Conservation (phyloP, 2,888 invertebrate genomes). For the Hirudinaria manillensis region DNA sequence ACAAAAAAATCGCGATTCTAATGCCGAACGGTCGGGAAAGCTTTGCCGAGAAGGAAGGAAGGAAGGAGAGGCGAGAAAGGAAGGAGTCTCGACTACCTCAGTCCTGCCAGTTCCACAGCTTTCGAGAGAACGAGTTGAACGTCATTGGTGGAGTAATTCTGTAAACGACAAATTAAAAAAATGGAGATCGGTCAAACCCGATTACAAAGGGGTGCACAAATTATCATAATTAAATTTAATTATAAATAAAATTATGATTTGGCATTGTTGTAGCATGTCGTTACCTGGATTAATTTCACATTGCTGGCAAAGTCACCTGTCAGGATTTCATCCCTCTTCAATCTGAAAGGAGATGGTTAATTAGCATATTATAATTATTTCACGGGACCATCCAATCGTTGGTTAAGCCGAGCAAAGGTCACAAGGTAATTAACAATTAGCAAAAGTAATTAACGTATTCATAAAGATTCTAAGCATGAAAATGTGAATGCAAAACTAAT, state of each 20-base stretch:
- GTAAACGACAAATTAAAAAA: conserved; percentile 23
- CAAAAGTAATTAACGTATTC: neutral
- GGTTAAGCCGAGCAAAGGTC: too few species aligned
- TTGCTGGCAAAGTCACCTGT: conserved; percentile 84
- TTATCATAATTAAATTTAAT: conserved; percentile 3
- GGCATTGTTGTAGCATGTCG: neutral
- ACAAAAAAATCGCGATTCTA: too few species aligned
- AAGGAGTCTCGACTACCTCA: conserved; percentile 27
- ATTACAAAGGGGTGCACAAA: neutral
- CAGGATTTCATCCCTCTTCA: conserved; percentile 75
- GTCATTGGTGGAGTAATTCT: conserved; percentile 40
- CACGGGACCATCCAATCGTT: too few species aligned
- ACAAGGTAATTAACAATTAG: neutral
- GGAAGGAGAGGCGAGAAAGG: neutral
- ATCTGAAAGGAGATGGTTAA: conserved; percentile 54
- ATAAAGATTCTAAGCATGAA: neutral
- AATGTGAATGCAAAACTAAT: neutral
- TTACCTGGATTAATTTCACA: conserved; percentile 80
- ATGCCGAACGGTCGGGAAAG: neutral
- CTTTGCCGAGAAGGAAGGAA: neutral
- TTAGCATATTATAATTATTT: too few species aligned
- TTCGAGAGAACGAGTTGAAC: conserved; percentile 38
- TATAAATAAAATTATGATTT: conserved; percentile 7
- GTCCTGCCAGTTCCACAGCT: conserved; percentile 38
- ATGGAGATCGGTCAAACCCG: neutral